These are phyloP conservation scores for Spodoptera litura DNA, from an alignment of 1,140 invertebrate species.

Conservation along the genomic window DNA sequence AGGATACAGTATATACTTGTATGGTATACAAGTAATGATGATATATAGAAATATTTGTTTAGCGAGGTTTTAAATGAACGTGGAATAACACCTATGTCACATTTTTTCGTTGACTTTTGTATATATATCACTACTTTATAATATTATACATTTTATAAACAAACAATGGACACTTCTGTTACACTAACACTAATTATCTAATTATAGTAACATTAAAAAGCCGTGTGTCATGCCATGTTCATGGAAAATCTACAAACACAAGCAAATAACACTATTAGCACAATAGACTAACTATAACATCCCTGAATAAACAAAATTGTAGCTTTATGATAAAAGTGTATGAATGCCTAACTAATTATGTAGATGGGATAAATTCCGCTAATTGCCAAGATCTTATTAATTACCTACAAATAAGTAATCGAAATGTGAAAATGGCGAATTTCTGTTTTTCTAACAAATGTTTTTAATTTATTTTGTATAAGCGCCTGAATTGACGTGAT, in stretches of 20 bases:
- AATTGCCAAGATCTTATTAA: conserved; percentile 32
- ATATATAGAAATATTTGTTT: not conserved
- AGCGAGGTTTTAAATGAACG: conserved; percentile 11
- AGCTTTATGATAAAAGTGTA: conserved; percentile 16
- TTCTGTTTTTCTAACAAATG: conserved; percentile 2
- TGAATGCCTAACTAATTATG: conserved; percentile 12
- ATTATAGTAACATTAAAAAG: too few relatives aligned
- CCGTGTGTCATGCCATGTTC: not conserved
- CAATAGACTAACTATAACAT: not conserved
- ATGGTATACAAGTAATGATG: not conserved
- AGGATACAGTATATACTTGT: not conserved
- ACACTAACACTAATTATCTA: too few relatives aligned
- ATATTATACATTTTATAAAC: too few relatives aligned
- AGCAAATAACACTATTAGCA: not conserved
- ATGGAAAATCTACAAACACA: not conserved
- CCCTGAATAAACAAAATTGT: not conserved
- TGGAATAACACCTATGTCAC: not conserved
- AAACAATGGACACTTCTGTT: too few relatives aligned
- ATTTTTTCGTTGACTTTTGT: too few relatives aligned
- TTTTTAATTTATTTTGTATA: conserved; percentile 31
- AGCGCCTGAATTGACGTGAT: not conserved
- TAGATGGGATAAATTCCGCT: conserved; percentile 16
- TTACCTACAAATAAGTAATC: conserved; percentile 1
- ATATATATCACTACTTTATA: too few relatives aligned
- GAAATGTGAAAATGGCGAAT: conserved; percentile 5